phyloP scores from a whole-genome alignment of 2,888 invertebrate genomes.

The Lamproptera curius region DNA sequence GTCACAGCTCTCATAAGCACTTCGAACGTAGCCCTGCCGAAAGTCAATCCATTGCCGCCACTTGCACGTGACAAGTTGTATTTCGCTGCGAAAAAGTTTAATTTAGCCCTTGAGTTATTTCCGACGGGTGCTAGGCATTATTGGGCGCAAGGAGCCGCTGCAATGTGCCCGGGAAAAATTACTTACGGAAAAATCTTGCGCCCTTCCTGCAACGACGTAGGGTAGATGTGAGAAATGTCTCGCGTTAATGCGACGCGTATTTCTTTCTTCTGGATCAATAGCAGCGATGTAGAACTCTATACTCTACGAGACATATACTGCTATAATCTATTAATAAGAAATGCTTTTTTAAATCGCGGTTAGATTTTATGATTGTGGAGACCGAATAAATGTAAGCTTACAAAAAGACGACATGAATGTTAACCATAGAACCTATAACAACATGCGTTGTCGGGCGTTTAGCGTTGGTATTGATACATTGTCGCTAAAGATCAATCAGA shows the following conservation, averaged over 20 bases:
- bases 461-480: too few species aligned
- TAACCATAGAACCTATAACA: too few species aligned
- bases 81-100: conserved; percentile 55
- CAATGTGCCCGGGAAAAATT: conserved; percentile 63
- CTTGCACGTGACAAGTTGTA: conserved; percentile 53
- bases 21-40: not conserved
- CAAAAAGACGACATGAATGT: too few species aligned
- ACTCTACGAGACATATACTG: too few species aligned
- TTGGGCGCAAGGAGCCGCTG: conserved; percentile 42
- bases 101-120: conserved; percentile 59
- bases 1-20: too few species aligned
- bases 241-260: conserved; percentile 12
- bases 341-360: too few species aligned
- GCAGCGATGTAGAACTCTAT: too few species aligned
- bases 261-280: not conserved
- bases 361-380: too few species aligned
- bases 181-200: conserved; percentile 53
- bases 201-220: conserved; percentile 44
- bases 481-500: too few species aligned
- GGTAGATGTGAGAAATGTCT: conserved; percentile 15
- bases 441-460: too few species aligned
- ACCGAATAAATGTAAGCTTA: too few species aligned
- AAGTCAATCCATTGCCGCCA: conserved; percentile 28
- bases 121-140: conserved; percentile 46
- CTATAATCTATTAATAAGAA: too few species aligned